Conservation (phyloP, 2,113 vertebrate genomes). For the Marcusenius ussheri region DNA sequence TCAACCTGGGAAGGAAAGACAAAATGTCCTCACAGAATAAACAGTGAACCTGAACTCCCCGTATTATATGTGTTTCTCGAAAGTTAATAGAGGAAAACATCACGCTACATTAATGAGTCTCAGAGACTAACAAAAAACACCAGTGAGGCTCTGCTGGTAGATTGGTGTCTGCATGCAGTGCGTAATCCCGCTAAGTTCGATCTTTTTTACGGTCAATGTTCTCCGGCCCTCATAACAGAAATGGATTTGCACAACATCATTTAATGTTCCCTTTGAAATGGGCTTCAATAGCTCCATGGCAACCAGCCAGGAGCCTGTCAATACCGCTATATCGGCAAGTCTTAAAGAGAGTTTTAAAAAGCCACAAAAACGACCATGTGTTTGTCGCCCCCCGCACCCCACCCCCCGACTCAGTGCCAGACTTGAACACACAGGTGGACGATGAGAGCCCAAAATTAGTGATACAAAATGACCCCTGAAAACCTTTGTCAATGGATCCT, state of each 20-base stretch:
- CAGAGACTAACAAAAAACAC: not conserved
- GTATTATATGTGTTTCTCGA: not conserved
- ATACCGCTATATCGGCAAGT: not conserved
- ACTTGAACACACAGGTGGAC: not conserved
- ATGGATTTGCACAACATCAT: not conserved
- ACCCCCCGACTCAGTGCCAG: not conserved
- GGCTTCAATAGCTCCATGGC: conserved; percentile 12
- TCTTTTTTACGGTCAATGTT: not conserved
- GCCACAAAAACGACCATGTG: not conserved
- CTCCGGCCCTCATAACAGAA: not conserved
- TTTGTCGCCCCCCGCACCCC: not conserved
- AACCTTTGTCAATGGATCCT: not conserved
- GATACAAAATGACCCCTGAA: not conserved
- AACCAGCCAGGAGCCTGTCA: conserved; percentile 5
- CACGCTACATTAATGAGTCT: not conserved
- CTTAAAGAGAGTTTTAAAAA: not conserved
- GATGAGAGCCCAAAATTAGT: not conserved
- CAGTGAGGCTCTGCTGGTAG: not conserved
- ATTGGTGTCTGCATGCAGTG: not conserved
- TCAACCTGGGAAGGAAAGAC: not conserved
- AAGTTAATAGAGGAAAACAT: not conserved
- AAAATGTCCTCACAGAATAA: not conserved
- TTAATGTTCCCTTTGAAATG: conserved; percentile 4
- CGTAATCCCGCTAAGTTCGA: not conserved
- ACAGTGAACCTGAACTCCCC: not conserved